Conservation (phyloP, 2,113 vertebrate species). For the Oostethus manadensis region DNA sequence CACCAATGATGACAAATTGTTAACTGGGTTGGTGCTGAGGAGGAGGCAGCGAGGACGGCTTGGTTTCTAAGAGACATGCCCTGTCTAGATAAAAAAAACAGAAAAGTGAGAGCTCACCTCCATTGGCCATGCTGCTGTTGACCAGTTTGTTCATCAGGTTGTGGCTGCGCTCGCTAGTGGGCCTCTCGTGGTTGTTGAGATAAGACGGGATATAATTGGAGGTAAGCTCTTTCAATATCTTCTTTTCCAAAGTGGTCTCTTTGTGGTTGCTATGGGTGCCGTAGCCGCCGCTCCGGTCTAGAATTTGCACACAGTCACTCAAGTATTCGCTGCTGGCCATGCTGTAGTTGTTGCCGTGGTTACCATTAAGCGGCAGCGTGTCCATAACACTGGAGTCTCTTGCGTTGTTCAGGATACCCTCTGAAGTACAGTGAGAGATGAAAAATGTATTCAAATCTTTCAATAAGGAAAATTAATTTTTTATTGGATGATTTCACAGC, state of each 20-base stretch:
- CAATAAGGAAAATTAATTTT: constrained; percentile 39
- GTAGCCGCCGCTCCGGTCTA: constrained; percentile 85
- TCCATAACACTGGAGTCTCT: constrained; percentile 99
- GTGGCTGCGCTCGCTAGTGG: constrained; percentile 83
- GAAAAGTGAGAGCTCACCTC: constrained; percentile 43
- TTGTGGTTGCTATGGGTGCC: constrained; percentile 79
- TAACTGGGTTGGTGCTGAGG: too few relatives aligned
- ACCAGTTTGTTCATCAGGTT: constrained; percentile 96
- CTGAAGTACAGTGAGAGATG: constrained; percentile 67
- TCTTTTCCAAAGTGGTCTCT: constrained; percentile 94
- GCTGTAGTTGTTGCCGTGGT: constrained; percentile 97
- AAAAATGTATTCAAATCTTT: constrained; percentile 5
- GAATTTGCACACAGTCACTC: constrained; percentile 94
- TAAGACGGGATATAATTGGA: constrained; percentile 97
- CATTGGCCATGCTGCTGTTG: constrained; percentile 81
- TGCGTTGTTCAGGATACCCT: constrained; percentile 99
- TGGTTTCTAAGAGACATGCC: not conserved
- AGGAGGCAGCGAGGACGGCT: not conserved
- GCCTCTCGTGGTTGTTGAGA: constrained; percentile 91
- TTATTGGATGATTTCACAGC: constrained; percentile 32
- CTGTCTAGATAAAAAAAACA: not conserved
- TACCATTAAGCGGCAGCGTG: constrained; percentile 99
- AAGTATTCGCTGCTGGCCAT: constrained; percentile 93
- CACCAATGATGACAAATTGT: too few relatives aligned
- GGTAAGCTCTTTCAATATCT: constrained; percentile 97